Conservation (phyloP, 2,797 vertebrate species). For the Silurus aristotelis region DNA sequence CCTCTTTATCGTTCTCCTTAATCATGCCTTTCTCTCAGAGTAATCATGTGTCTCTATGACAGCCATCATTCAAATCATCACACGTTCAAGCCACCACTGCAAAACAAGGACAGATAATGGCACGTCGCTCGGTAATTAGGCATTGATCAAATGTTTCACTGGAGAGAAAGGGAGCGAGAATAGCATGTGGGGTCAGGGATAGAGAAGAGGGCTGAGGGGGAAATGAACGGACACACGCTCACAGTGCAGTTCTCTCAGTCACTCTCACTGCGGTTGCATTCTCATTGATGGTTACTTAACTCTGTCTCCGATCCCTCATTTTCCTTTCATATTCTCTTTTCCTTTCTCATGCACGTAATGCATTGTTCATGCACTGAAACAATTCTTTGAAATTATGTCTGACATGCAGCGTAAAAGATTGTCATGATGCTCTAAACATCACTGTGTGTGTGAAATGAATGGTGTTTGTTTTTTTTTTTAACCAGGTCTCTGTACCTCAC, state of each 20-base stretch:
- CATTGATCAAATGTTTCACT: slow-evolving; percentile 43
- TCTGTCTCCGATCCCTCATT: neutral
- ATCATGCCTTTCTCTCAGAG: neutral
- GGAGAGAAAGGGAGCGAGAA: slow-evolving; percentile 11
- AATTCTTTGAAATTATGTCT: slow-evolving; percentile 11
- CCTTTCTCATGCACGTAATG: slow-evolving; percentile 15
- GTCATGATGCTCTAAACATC: neutral
- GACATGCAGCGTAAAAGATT: neutral
- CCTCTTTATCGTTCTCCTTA: neutral
- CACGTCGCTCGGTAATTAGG: slow-evolving; percentile 36
- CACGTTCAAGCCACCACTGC: neutral
- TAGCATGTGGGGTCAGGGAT: neutral
- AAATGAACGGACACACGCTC: slow-evolving; percentile 3
- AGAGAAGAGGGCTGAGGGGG: neutral
- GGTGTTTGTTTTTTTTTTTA: neutral
- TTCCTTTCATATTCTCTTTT: slow-evolving; percentile 13
- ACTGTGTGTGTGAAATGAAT: slow-evolving; percentile 9
- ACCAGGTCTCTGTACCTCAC: slow-evolving; percentile 37
- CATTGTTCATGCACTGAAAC: slow-evolving; percentile 25
- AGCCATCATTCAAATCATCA: neutral
- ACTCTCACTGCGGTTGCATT: neutral
- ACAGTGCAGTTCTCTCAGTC: neutral
- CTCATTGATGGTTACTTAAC: slow-evolving; percentile 1
- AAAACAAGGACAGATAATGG: slow-evolving; percentile 28
- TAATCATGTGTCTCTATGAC: neutral